Evolutionary conservation across 2,888 invertebrate species (phyloP), one percentile per base, ranked within the genome.

Genomic region (Drosophila recens): DNA sequence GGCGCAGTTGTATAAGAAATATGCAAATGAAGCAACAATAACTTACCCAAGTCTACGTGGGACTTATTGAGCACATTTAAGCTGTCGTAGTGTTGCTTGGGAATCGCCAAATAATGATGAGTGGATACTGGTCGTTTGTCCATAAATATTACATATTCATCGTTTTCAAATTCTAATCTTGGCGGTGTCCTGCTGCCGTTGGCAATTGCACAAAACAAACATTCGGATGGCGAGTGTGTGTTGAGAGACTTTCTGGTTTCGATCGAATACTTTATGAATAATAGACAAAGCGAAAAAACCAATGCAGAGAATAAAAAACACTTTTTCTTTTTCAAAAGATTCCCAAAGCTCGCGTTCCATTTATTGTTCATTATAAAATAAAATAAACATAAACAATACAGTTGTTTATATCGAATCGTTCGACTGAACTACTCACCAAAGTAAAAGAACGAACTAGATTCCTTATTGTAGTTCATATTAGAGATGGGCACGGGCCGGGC

Each of bases 41-140:
- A 54, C 95, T 94, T 93, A 97, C 98, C 94, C 90, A 96, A 91
- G 77, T 94, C 93, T 91, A 95, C 95, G 93, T 98, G 95, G 17
- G 94, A 93, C 10, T 93, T 88, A 34, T 93, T 94, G 38, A 98
- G 93, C 13, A 91, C 92, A 90, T 96, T 97, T 0, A 95, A 95
- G 93, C 96, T 96, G 20, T 94, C 93, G 64, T 97, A 96, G 91
- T 98, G 98, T 54, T 93, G 93, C 90, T 96, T 96, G 0, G 97
- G 95, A 36, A 97, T 93, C 10, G 97, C 95, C 75, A 98, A 93
- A 86, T 96, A 95, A 90, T 98, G 98, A 92, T 95, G 94, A 8
- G 94, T 94, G 0, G 97, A 94, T 0, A 96, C 97, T 4, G 98
- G 98, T 89, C 95, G 95, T 10, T 94, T 97, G 90, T 98, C 98